Conservation (phyloP, 2,888 invertebrate genomes). For the Tetramorium bicarinatum region DNA sequence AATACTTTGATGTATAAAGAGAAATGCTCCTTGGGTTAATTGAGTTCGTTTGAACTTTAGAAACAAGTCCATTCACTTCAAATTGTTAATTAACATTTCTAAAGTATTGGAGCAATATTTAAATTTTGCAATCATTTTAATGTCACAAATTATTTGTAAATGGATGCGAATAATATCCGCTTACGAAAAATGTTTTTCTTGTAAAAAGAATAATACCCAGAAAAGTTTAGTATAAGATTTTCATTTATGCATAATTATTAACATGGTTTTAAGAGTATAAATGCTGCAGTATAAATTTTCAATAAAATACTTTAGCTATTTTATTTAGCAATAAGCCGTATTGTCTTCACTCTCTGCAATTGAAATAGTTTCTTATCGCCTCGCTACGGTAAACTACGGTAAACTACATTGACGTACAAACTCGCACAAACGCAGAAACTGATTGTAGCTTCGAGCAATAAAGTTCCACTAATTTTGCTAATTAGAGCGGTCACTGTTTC, state of each 20-base stretch:
- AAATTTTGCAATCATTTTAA: background rate
- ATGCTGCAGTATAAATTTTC: background rate
- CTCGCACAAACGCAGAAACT: background rate
- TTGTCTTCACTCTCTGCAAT: background rate
- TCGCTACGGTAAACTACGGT: background rate
- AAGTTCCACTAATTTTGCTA: slow-evolving; percentile 47
- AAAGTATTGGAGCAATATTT: background rate
- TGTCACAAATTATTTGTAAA: background rate
- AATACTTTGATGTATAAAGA: background rate
- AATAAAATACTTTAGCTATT: background rate
- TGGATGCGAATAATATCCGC: background rate
- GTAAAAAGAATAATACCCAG: too few relatives aligned
- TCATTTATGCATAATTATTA: background rate
- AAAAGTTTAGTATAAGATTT: background rate
- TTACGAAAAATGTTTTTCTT: background rate
- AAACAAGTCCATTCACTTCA: background rate
- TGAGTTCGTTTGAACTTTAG: background rate
- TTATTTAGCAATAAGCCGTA: background rate
- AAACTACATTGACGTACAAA: slow-evolving; percentile 12
- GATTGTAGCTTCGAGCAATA: slow-evolving; percentile 5
- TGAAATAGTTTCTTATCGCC: background rate
- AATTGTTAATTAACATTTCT: background rate
- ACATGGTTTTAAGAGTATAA: background rate
- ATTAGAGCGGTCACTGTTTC: slow-evolving; percentile 37
- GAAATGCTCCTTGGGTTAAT: slow-evolving; percentile 8